A percentile compares a stretch with the other conserved stretches of the same genome.
phyloP scores from a whole-genome alignment of 2,888 invertebrate species.

The Parelbella ahira region DNA sequence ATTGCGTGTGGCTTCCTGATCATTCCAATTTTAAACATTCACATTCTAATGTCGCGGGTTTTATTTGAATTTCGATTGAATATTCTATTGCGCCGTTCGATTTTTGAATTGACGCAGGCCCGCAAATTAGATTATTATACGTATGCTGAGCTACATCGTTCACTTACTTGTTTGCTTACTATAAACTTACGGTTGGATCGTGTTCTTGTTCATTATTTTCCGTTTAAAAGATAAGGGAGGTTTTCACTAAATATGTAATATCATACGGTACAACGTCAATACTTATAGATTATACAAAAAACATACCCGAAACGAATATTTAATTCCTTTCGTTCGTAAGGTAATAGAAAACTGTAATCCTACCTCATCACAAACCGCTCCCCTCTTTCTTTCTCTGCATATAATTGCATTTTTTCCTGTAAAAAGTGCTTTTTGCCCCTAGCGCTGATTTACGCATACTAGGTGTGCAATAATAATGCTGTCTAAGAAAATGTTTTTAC shows the following conservation, averaged over 20 bases:
- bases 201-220: no score
- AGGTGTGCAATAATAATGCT: slow-evolving; percentile 79
- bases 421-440: slow-evolving; percentile 66
- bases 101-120: slow-evolving; percentile 2
- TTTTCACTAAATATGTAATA: no score
- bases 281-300: no score
- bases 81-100: slow-evolving; percentile 9
- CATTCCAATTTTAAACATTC: slow-evolving; percentile 23
- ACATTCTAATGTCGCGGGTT: slow-evolving; percentile 1
- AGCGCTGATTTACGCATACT: slow-evolving; percentile 80
- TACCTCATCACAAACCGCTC: slow-evolving; percentile 52
- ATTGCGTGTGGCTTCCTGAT: slow-evolving; percentile 27
- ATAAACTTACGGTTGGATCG: no score
- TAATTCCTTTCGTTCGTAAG: slow-evolving; percentile 3
- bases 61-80: slow-evolving; percentile 18
- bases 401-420: slow-evolving; percentile 78
- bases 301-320: no score
- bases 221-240: no score
- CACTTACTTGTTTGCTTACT: neutral
- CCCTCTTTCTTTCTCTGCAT: slow-evolving; percentile 55
- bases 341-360: slow-evolving; percentile 43
- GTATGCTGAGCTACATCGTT: neutral
- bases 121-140: neutral
- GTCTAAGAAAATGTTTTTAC: slow-evolving; percentile 68
- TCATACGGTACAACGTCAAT: no score